phyloP scores from a whole-genome alignment of 2,888 invertebrate species.

The Podabrus alpinus region DNA sequence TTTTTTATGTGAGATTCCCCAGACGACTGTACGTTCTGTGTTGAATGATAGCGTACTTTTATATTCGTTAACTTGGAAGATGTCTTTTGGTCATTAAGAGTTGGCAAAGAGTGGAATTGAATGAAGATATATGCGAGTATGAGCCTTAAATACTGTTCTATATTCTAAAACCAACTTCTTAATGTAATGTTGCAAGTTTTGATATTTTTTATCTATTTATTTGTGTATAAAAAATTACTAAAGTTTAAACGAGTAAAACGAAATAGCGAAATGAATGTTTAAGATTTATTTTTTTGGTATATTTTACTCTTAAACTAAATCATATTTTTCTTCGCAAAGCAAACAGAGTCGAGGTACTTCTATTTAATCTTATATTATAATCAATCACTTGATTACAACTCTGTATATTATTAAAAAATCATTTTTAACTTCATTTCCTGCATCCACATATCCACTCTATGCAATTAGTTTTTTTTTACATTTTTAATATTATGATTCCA shows the following conservation, averaged over 20 bases:
- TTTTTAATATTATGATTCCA: too few relatives aligned
- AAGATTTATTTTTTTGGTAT: background rate
- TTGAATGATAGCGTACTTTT: slow-evolving; percentile 46
- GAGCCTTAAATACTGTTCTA: slow-evolving; percentile 34
- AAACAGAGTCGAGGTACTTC: background rate
- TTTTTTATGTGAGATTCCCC: slow-evolving; percentile 45
- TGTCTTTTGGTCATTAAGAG: slow-evolving; percentile 42
- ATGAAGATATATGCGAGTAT: slow-evolving; percentile 42
- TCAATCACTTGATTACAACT: background rate
- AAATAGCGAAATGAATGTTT: background rate
- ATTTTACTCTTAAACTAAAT: background rate
- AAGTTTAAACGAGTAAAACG: background rate
- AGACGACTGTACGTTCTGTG: slow-evolving; percentile 43
- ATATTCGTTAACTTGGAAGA: slow-evolving; percentile 46
- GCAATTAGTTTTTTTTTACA: too few relatives aligned
- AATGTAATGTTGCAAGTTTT: slow-evolving; percentile 2
- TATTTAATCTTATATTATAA: background rate
- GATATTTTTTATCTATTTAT: slow-evolving; percentile 4
- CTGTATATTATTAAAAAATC: background rate
- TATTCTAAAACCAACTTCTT: slow-evolving; percentile 25
- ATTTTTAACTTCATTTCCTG: background rate
- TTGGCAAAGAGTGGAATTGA: slow-evolving; percentile 37
- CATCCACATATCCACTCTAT: background rate
- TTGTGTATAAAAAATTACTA: background rate
- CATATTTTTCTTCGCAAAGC: background rate